Evolutionary conservation across 2,113 vertebrate genomes (phyloP).

Genomic region (Eidolon helvum): DNA sequence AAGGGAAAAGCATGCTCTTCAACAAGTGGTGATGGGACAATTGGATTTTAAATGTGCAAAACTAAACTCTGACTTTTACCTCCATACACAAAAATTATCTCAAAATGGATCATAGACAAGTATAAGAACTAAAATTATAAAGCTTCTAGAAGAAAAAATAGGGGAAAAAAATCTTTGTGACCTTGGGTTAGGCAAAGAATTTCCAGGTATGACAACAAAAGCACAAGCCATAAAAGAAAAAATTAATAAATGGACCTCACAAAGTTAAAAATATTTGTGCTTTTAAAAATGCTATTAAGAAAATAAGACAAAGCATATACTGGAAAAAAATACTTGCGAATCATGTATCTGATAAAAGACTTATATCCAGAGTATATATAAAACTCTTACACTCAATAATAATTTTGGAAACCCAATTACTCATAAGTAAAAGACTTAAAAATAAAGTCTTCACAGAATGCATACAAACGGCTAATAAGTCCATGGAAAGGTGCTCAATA

Average conservation of each 20-base stretch:
- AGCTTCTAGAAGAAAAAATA: background rate
- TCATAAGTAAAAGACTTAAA: background rate
- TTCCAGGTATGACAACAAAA: background rate
- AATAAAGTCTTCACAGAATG: background rate
- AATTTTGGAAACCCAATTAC: background rate
- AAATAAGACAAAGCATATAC: conserved; percentile 3
- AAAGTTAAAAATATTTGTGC: background rate
- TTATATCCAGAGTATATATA: background rate
- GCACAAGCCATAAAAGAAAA: background rate
- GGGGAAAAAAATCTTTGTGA: background rate
- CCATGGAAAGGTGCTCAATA: background rate
- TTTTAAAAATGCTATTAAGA: background rate
- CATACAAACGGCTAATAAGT: background rate
- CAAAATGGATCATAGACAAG: background rate
- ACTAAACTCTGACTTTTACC: background rate
- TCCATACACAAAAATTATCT: background rate
- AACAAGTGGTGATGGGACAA: background rate
- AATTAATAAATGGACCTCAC: background rate
- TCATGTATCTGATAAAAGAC: background rate
- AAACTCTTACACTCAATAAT: background rate
- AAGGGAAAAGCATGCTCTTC: background rate
- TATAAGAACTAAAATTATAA: background rate
- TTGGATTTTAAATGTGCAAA: background rate
- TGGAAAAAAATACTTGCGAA: background rate
- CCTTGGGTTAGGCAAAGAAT: background rate